Percentiles rank a stretch among this genome's conserved stretches.
These are phyloP conservation scores for Rambutsinella grinnellia DNA, from an alignment of 2,888 invertebrate genomes.

Conservation along the genomic window DNA sequence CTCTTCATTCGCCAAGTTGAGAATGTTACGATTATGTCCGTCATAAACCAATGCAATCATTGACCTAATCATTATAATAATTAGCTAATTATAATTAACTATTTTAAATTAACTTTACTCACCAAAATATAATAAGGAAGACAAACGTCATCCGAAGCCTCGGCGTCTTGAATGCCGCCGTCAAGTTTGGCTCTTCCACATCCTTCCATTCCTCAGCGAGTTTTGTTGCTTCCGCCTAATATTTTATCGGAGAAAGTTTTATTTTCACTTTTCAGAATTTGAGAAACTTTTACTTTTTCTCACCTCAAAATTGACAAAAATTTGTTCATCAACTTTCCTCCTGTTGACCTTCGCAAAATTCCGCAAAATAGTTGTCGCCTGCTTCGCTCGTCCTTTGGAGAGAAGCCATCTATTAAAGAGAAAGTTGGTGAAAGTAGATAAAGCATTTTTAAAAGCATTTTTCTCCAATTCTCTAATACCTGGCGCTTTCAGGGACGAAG, in stretches of 20 bases:
- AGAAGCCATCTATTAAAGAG: slow-evolving; percentile 82
- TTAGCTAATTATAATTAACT: no score
- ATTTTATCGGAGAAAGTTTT: no score
- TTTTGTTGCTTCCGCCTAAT: slow-evolving; percentile 75
- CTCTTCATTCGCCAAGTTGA: slow-evolving; percentile 73
- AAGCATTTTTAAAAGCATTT: background rate
- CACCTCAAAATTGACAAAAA: slow-evolving; percentile 82
- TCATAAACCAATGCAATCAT: slow-evolving; percentile 89
- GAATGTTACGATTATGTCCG: slow-evolving; percentile 89
- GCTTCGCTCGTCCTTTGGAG: slow-evolving; percentile 86
- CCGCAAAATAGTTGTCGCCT: slow-evolving; percentile 82
- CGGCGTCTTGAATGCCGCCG: slow-evolving; percentile 85
- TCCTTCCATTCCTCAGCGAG: slow-evolving; percentile 70
- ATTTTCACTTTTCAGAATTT: no score
- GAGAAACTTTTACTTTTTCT: background rate
- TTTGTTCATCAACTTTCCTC: slow-evolving; percentile 79
- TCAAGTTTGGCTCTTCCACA: slow-evolving; percentile 80
- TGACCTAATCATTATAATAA: slow-evolving; percentile 75
- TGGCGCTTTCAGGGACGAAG: slow-evolving; percentile 80
- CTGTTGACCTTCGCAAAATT: slow-evolving; percentile 86
- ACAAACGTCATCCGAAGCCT: slow-evolving; percentile 82
- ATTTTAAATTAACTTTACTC: slow-evolving; percentile 43
- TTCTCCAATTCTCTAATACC: no score
- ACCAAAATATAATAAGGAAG: slow-evolving; percentile 85
- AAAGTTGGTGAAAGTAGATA: no score